Percentiles rank a stretch among this genome's conserved stretches.
phyloP scores from a whole-genome alignment of 35 echinoderm and acorn worm species.

The Hemicentrotus pulcherrimus region DNA sequence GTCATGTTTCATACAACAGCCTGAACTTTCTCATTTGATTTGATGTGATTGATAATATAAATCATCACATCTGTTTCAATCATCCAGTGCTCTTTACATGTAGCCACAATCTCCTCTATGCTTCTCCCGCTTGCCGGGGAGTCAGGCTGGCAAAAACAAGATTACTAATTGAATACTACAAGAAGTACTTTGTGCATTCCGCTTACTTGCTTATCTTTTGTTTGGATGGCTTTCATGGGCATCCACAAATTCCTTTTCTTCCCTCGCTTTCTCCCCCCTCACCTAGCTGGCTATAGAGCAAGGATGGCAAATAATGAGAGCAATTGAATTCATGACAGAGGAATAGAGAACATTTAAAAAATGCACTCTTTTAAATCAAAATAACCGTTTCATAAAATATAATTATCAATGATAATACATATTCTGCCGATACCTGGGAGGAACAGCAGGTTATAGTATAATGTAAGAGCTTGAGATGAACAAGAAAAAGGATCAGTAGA shows the following conservation, averaged over 20 bases:
- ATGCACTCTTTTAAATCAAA: too few relatives aligned
- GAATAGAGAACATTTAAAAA: too few relatives aligned
- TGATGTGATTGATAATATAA: too few relatives aligned
- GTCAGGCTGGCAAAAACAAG: too few relatives aligned
- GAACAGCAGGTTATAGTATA: not conserved
- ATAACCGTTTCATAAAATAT: not conserved
- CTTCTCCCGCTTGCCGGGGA: too few relatives aligned
- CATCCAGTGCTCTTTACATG: not conserved
- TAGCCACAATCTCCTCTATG: not conserved
- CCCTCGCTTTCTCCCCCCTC: not conserved
- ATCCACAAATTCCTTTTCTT: slow-evolving; percentile 50
- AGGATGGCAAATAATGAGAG: slow-evolving; percentile 38
- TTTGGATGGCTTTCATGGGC: slow-evolving; percentile 5
- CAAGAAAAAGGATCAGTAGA: too few relatives aligned
- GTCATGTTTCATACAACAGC: too few relatives aligned
- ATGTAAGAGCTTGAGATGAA: too few relatives aligned
- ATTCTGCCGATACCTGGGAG: not conserved
- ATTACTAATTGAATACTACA: too few relatives aligned
- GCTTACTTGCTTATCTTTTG: not conserved
- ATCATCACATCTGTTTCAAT: not conserved
- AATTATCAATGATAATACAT: too few relatives aligned
- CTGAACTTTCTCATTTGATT: too few relatives aligned
- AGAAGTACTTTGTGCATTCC: not conserved
- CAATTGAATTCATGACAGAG: slow-evolving; percentile 11
- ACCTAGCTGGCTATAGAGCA: slow-evolving; percentile 18